Conservation (phyloP, 2,888 invertebrate species). For the Dione vanillae region DNA sequence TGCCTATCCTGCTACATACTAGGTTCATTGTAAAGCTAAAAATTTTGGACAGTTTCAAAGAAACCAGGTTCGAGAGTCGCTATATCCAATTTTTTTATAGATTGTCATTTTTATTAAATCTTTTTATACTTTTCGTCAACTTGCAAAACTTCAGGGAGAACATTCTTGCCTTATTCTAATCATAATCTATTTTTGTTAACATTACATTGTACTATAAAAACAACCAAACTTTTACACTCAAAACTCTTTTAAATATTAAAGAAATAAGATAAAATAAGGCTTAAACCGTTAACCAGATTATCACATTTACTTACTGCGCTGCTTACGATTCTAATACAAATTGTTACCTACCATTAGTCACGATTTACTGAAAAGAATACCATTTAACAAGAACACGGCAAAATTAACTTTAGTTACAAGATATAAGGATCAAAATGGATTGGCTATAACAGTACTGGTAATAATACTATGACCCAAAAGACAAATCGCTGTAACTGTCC, state of each 20-base stretch:
- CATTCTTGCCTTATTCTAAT: no score
- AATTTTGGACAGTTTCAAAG: no score
- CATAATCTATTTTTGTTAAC: no score
- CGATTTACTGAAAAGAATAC: slow-evolving; percentile 23
- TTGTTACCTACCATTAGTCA: slow-evolving; percentile 32
- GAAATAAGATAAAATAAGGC: neutral
- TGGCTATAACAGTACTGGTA: neutral
- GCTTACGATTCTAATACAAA: slow-evolving; percentile 23
- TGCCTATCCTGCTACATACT: no score
- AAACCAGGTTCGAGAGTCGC: no score
- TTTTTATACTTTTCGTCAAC: no score
- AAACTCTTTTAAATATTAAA: neutral
- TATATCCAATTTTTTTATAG: no score
- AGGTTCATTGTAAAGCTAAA: no score
- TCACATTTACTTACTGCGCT: slow-evolving; percentile 1
- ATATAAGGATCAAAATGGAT: neutral
- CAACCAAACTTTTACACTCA: neutral
- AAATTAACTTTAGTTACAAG: neutral
- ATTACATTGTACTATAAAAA: no score
- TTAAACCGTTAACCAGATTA: slow-evolving; percentile 15
- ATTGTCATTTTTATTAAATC: no score
- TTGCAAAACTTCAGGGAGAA: no score
- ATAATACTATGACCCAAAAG: slow-evolving; percentile 29
- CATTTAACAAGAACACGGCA: neutral
- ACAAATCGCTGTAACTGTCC: slow-evolving; percentile 34